Conservation (phyloP, 2,797 vertebrate species). For the Argya squamiceps region DNA sequence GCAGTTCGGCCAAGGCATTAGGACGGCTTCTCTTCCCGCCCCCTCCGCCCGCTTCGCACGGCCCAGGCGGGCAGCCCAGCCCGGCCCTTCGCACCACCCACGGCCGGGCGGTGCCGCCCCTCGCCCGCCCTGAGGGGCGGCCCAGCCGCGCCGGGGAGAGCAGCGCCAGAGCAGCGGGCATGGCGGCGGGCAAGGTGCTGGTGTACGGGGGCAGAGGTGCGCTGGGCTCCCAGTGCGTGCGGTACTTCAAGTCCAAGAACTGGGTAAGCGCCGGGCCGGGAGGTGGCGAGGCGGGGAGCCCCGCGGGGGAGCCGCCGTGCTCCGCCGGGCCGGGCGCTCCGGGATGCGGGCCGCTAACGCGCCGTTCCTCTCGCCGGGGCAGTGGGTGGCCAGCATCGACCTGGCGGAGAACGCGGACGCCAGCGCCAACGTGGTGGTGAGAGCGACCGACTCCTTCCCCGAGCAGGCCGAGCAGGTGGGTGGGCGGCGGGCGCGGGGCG, state of each 20-base stretch:
- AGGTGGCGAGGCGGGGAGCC: background rate
- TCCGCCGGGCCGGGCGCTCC: background rate
- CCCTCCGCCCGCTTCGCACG: rapidly evolving
- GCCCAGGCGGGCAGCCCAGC: no score
- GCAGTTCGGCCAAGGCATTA: rapidly evolving
- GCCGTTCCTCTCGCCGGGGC: background rate
- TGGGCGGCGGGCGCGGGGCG: background rate
- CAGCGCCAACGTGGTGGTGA: slow-evolving; percentile 85
- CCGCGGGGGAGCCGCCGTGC: background rate
- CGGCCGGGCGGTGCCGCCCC: background rate
- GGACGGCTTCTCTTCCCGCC: rapidly evolving
- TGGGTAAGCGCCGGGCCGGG: slow-evolving; percentile 80
- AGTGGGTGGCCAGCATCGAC: slow-evolving; percentile 96
- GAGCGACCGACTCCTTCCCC: slow-evolving; percentile 82
- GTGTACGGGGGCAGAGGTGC: slow-evolving; percentile 92
- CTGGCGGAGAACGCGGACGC: slow-evolving; percentile 88
- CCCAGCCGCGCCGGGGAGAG: background rate
- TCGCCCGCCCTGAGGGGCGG: background rate
- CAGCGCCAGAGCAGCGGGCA: rapidly evolving
- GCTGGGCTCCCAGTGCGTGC: slow-evolving; percentile 87
- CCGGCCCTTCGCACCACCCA: background rate
- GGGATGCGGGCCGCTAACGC: background rate
- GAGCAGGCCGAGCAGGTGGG: slow-evolving; percentile 93
- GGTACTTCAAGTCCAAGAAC: slow-evolving; percentile 82
- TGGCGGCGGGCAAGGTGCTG: slow-evolving; percentile 79